These are phyloP conservation scores for Mohoua ochrocephala DNA, from an alignment of 2,113 vertebrate genomes.

Conservation along the genomic window DNA sequence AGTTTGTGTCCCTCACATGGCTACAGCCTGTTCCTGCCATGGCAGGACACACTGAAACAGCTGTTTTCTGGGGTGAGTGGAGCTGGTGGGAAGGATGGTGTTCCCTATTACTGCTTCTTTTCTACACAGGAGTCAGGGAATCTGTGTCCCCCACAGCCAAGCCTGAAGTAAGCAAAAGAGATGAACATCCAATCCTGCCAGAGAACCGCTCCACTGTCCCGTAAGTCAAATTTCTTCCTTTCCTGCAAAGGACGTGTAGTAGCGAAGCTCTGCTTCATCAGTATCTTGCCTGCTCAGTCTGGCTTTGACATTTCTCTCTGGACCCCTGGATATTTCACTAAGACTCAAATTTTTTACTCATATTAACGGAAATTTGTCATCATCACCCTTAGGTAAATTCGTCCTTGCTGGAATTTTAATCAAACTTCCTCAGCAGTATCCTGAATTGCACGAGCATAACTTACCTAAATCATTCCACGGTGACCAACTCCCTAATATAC, in stretches of 20 bases:
- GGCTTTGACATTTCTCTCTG: not conserved
- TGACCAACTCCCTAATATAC: not conserved
- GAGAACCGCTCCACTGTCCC: slow-evolving; percentile 79
- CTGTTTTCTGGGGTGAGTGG: not conserved
- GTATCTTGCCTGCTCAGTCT: not conserved
- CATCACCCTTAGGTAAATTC: not conserved
- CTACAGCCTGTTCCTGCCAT: accelerated
- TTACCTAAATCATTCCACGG: not conserved
- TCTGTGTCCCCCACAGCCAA: slow-evolving; percentile 87
- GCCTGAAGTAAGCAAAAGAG: slow-evolving; percentile 71
- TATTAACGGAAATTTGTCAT: not conserved
- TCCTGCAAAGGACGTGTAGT: not conserved
- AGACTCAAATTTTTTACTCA: not conserved
- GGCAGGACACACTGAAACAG: not conserved
- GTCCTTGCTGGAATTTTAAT: slow-evolving; percentile 13
- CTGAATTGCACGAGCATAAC: not conserved
- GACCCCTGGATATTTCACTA: not conserved
- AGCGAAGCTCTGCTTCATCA: not conserved
- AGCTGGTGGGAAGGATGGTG: not conserved
- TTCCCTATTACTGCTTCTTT: not conserved
- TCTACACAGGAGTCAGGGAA: slow-evolving; percentile 82
- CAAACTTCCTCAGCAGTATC: not conserved
- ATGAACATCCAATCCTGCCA: slow-evolving; percentile 83
- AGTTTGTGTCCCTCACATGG: not conserved
- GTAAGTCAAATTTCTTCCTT: slow-evolving; percentile 75